Base-by-base conservation (phyloP, 2,113 vertebrate species). In the Anoura caudifer region DNA sequence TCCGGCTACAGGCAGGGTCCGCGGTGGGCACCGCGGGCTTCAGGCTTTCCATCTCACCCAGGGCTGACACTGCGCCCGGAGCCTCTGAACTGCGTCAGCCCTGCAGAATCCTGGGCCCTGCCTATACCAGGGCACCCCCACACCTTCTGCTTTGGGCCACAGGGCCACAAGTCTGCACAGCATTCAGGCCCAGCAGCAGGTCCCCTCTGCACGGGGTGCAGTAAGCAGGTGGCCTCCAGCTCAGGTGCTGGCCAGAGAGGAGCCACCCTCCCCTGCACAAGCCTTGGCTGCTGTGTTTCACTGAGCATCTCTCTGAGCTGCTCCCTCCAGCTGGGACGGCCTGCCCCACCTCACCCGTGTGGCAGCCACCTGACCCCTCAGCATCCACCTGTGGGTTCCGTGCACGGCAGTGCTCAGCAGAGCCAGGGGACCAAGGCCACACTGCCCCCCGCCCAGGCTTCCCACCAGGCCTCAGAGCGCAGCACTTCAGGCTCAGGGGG, bases 401-500 rank as follows among this genome's bases (percentile, higher is more conserved):
- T 3, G 41, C 41, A 5, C n/a, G 50, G 1, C 38, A 12, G 33
- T 0, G 1, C 38, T 43, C 0, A 0, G 81, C 52, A 72, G 43
- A 50, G 59, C 31, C 76, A 17, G n/a, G 33, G 47, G 22, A 7
- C 36, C 33, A 26, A 26, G 90, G 76, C 56, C 15, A 43, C 45
- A 61, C n/a, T 4, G 14, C 13, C 47, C 47, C 50, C 47, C 5
- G 7, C 56, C 31, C 24, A 38, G 3, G 9, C 24, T 17, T 38
- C 45, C 69, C 65, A 4, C 54, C 36, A 6, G 5, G 45, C 28
- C 31, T 17, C 9, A 2, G 1, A 24, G 38, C 19, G 1, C 3
- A 6, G 4, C 24, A 5, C 7, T 28, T 36, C 2, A 45, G 33
- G 56, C 38, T 45, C 28, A 3, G 24, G 59, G 19, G 28, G 12